Base-by-base conservation (phyloP, 2,888 invertebrate species). In the Hypena proboscidalis region DNA sequence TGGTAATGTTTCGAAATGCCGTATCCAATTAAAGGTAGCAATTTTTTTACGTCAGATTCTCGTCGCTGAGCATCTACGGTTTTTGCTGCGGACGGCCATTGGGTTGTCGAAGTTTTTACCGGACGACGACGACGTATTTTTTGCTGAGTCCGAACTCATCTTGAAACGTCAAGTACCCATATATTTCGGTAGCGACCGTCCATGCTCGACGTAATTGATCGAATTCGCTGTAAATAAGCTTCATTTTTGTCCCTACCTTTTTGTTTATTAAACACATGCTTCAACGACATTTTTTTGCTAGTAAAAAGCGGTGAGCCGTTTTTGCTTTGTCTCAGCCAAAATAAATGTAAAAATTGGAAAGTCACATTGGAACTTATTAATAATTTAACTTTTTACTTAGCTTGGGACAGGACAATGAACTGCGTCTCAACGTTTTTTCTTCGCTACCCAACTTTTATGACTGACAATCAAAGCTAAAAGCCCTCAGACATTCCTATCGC, bases 151-250 rank as follows among this genome's bases (percentile, higher is more conserved):
- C 77, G 68, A 80, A 78, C 80, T 85, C 85, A 85, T 85, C 83
- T 78, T 74, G 63, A 72, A 70, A 67, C 73, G 77, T 80, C 83
- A 79, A 85, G 80, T 78, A 77, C 70, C 80, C 80, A 80, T 86
- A 87, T 78, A 84, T 87, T 86, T 84, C 75, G 73, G 78, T 74
- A 75, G 76, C 65, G 58, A 55, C 70, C 72, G 69, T 74, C 70
- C 76, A 79, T 77, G 70, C 64, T 63, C 77, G 67, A 61, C 66
- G 81, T 87, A 89, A 89, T 89, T 89, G 89, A 88, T 86, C 79
- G 82, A 80, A 83, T 83, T 75, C 78, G 60, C 73, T 80, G 77
- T 80, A 81, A 80, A 79, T 79, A 81, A 77, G 70, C 74, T 67
- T 75, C 69, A 74, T 77, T 77, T 83, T 77, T 79, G 69, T 69